Conservation (phyloP, 2,797 vertebrate species). For the Hoplostethus atlanticus region DNA sequence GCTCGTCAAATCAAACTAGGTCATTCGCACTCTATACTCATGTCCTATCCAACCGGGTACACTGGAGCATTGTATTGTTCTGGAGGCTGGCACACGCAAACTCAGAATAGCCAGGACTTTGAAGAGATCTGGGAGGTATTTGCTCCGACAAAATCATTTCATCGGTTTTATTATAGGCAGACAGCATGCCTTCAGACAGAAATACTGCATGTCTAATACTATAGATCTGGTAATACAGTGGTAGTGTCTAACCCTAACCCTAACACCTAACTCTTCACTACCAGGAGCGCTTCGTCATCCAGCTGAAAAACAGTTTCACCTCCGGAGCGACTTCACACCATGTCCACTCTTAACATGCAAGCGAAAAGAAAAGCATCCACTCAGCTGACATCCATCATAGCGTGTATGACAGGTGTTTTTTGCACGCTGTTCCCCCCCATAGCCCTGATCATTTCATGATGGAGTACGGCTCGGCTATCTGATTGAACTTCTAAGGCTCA, state of each 20-base stretch:
- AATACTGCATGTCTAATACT: neutral
- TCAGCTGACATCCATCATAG: no score
- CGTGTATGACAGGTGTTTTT: no score
- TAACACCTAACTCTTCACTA: no score
- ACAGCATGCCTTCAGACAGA: neutral
- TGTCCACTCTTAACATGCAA: no score
- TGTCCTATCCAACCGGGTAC: neutral
- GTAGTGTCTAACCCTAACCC: no score
- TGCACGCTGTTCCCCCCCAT: neutral
- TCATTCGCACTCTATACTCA: conserved; percentile 4
- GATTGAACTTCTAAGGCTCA: neutral
- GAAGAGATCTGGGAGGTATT: neutral
- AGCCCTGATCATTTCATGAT: neutral
- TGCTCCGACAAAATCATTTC: neutral
- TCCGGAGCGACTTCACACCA: no score
- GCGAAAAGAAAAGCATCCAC: no score
- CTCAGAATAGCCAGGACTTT: neutral
- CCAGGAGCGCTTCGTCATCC: no score
- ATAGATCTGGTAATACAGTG: no score
- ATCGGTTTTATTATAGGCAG: neutral
- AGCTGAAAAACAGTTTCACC: no score
- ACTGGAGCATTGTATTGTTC: neutral
- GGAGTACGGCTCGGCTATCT: conserved; percentile 1
- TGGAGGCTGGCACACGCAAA: neutral
- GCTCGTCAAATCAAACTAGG: conserved; percentile 21